Evolutionary conservation across 2,797 vertebrate species (phyloP), one percentile per base, ranked within the genome.

Genomic region (Myripristis jacobus): DNA sequence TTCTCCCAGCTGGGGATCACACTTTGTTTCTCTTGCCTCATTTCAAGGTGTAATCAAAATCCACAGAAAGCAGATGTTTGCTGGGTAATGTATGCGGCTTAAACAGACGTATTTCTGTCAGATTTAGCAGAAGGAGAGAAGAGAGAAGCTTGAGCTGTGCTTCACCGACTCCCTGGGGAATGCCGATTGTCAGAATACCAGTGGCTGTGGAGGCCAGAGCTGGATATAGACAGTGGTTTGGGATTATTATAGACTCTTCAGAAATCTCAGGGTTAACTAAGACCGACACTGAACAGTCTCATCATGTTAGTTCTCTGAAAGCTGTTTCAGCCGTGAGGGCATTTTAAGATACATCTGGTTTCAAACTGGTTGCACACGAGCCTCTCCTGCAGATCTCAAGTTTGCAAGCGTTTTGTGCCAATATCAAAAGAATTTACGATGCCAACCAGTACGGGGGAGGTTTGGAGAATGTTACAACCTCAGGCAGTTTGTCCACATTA

Each of bases 131-230:
- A 31, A 41, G 38, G 38, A 47, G 15, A 56, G 16, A 8, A 47
- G 15, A 56, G 16, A 8, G 66, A 51, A 25, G 21, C 11, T 31
- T 15, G 24, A 63, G 59, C 43, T 34, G 41, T 46, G 53, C 34
- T 43, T 55, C 27, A 18, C 60, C 79, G 66, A 84, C 87, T 88
- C 84, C 86, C 86, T 79, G 38, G 41, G 72, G 75, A 65, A 85
- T 62, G 77, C 34, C 50, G 50, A 27, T 76, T 72, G 57, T 71
- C 56, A 69, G 41, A 84, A 73, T 51, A 56, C 44, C 71, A 67
- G 58, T 46, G 56, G 52, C 68, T 65, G 27, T 62, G 62, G 31
- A 60, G 81, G 74, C 38, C 65, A 61, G 68, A 60, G 53, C 57
- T 64, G 62, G 62, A 69, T 72, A 77, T 57, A 87, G 82, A 36